Base-by-base conservation (phyloP, 2,888 invertebrate genomes). In the Mechanitis mazaeus region DNA sequence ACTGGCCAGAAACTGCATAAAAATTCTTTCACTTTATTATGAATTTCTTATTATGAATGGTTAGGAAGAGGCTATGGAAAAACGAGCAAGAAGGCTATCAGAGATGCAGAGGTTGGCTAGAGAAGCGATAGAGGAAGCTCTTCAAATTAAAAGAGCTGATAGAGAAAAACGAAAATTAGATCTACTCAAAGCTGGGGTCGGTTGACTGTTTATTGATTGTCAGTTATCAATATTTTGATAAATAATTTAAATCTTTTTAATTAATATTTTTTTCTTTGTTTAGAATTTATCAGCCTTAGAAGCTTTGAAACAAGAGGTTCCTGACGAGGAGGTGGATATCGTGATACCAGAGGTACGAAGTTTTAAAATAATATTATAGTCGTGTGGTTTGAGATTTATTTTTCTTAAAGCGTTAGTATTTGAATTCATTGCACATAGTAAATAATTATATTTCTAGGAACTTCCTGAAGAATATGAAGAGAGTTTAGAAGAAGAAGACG, bases 81-180 rank as follows among this genome's bases (percentile, higher is more conserved):
- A 74, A 42, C 72, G 81, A 28, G 76, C 75, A 0, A 75, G 87
- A 33, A 76, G 80, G 0, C 61, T 81, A 2, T 83, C 85, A 0
- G 89, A 87, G 64, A 84, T 86, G 80, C 80, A 80, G 47, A 75
- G 88, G 1, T 54, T 90, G 20, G 85, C 87, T 1, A 72, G 72
- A 1, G 80, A 85, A 68, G 85, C 83, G 1, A 78, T 77, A 31
- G 72, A 74, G 45, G 85, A 87, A 0, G 76, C 77, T 0, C 60
- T 79, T 0, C 75, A 80, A 64, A 73, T 73, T 0, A 81, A 70
- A 60, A 76, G 67, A 57, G 59, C 58, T 2, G 75, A 72, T 1
- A 82, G 69, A 46, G 87, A 88, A 64, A 73, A 76, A 3, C 68
- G 66, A 0, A 83, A 79, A 61, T 61, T 90, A 47, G 75, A 83